Evolutionary conservation across 2,113 vertebrate species (phyloP).

Genomic region (Sceloporus undulatus): DNA sequence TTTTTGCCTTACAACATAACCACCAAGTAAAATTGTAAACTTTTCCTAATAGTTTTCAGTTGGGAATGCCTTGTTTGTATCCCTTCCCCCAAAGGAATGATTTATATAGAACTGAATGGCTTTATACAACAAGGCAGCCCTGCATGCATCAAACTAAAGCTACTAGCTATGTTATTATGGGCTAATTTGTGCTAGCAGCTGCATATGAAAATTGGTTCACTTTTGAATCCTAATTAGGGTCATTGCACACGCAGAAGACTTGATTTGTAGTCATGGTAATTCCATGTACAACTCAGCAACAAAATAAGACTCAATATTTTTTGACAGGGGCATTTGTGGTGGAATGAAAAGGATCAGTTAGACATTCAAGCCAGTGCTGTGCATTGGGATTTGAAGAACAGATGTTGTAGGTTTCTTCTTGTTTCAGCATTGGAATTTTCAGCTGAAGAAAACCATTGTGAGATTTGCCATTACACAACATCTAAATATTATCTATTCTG

Average conservation of each 20-base stretch:
- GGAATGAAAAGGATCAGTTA: not conserved
- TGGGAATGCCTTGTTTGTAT: not conserved
- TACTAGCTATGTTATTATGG: conserved; percentile 39
- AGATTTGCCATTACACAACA: not conserved
- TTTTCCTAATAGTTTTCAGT: conserved; percentile 37
- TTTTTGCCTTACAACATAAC: too few species aligned
- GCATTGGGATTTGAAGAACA: not conserved
- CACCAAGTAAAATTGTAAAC: not conserved
- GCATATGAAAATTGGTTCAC: not conserved
- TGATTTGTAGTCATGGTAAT: conserved; percentile 32
- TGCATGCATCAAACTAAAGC: conserved; percentile 34
- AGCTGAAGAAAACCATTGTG: conserved; percentile 7
- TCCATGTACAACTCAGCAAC: conserved; percentile 16
- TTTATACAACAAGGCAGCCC: not conserved
- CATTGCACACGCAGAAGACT: conserved; percentile 40
- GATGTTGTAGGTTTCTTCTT: conserved; percentile 8
- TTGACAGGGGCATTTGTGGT: not conserved
- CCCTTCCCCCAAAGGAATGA: conserved; percentile 2
- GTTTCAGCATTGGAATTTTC: accelerated
- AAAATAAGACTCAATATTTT: conserved; percentile 33
- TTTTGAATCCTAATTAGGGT: conserved; percentile 34
- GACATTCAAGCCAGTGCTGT: conserved; percentile 8
- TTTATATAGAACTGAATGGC: conserved; percentile 34
- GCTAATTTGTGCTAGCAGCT: conserved; percentile 20
- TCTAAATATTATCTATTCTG: not conserved